Evolutionary conservation across 1,140 invertebrate genomes (phyloP), one percentile per base, ranked within the genome.

Genomic region (Lepidurus couesii): DNA sequence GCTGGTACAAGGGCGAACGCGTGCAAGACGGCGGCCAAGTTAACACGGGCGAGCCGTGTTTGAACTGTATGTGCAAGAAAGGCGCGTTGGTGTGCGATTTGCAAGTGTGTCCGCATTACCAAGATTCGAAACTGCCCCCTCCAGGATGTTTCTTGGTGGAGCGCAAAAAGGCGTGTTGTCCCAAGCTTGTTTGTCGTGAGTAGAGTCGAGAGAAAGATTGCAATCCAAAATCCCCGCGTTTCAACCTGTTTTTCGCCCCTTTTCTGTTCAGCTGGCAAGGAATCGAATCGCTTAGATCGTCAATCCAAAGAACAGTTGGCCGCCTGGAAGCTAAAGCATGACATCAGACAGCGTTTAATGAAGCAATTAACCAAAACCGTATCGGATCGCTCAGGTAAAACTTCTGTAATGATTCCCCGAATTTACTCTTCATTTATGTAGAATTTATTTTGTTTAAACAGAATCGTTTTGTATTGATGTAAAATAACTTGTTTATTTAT

Each of bases 61-160:
- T 95, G 43, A 89, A 89, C 79, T 95, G 93, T 85, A 89, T 88
- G 79, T 95, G 93, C 84, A 87, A 86, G 34, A 88, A 88, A 4
- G 90, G 90, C 76, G 89, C 90, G 11, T 85, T 94, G 44, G 87
- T 92, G 47, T 95, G 93, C 84, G 89, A 91, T 78, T 86, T 93
- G 75, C 87, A 91, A 73, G 89, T 93, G 10, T 94, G 93, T 82
- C 90, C 90, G 8, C 87, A 89, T 80, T 87, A 92, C 80, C 91
- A 92, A 5, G 89, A 78, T 73, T 34, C 44, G 26, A 45, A 91
- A 84, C 90, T 92, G 24, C 90, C 91, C 76, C 91, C 92, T 1
- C 82, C 87, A 3, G 90, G 91, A 65, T 95, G 93, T 83, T 88
- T 91, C 42, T 85, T 91, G 6, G 84, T 91, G 34, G 90, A 92